phyloP scores from a whole-genome alignment of 2,113 vertebrate species.

The Chlorocebus sabaeus region DNA sequence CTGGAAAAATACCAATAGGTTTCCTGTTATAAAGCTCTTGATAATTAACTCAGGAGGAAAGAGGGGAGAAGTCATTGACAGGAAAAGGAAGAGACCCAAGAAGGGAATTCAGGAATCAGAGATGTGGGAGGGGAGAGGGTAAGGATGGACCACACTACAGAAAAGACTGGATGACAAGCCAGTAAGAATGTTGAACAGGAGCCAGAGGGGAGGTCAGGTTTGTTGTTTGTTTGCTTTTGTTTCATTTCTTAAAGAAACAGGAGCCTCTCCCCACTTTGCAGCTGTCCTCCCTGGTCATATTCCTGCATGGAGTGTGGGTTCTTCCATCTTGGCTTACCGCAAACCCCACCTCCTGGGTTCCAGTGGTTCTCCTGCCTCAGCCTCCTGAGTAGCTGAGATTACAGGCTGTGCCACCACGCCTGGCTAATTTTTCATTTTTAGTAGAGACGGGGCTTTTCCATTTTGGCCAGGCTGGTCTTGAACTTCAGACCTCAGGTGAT shows the following conservation, averaged over 20 bases:
- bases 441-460: no score
- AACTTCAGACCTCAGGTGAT: no score
- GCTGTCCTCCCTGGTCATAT: background rate
- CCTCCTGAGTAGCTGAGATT: no score
- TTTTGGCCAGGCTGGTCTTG: no score
- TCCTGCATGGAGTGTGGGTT: background rate
- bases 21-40: background rate
- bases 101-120: background rate
- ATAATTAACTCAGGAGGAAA: background rate
- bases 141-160: no score
- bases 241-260: background rate
- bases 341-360: rapidly evolving
- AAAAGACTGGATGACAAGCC: background rate
- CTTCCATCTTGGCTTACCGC: no score
- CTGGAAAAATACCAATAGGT: background rate
- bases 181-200: no score
- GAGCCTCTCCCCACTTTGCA: background rate
- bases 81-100: background rate
- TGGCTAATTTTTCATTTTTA: no score
- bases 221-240: background rate
- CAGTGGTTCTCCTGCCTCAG: no score
- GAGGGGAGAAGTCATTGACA: rapidly evolving
- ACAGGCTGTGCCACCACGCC: rapidly evolving
- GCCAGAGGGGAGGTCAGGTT: background rate
- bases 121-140: background rate